Evolutionary conservation across 2,113 vertebrate species (phyloP).

Genomic region (Siphamia tubifer): DNA sequence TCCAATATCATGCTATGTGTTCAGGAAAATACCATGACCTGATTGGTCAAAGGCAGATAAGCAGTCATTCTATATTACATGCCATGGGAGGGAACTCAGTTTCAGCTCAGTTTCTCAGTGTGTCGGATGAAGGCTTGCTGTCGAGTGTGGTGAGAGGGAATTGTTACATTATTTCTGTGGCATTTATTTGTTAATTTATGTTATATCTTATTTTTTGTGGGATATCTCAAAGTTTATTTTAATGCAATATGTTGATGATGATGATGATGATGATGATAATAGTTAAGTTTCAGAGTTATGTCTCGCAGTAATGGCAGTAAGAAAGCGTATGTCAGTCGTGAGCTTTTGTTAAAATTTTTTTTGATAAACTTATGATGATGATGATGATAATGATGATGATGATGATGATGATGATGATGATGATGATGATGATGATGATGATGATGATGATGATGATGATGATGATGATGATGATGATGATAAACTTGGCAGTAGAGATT

Average conservation of each 20-base stretch:
- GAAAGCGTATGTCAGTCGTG: too few relatives aligned
- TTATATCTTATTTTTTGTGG: background rate
- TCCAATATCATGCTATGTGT: conserved; percentile 32
- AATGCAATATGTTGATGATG: too few relatives aligned
- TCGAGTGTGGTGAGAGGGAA: conserved; percentile 48
- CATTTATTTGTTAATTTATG: background rate
- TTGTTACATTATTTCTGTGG: background rate
- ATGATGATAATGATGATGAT: background rate
- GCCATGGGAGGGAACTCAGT: conserved; percentile 27
- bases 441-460: background rate
- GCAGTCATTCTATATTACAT: conserved; percentile 45
- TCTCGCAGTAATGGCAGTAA: background rate
- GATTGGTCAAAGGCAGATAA: conserved; percentile 69
- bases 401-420: background rate
- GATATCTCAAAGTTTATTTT: too few relatives aligned
- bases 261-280: too few relatives aligned
- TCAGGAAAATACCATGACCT: background rate
- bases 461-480: background rate
- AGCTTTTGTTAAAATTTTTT: too few relatives aligned
- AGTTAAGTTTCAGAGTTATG: background rate
- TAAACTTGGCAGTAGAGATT: background rate
- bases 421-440: background rate
- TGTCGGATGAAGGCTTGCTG: conserved; percentile 16
- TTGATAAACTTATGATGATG: too few relatives aligned
- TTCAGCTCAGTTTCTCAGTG: conserved; percentile 45